Base-by-base conservation (phyloP, 2,113 vertebrate genomes). In the Percina caprodes region DNA sequence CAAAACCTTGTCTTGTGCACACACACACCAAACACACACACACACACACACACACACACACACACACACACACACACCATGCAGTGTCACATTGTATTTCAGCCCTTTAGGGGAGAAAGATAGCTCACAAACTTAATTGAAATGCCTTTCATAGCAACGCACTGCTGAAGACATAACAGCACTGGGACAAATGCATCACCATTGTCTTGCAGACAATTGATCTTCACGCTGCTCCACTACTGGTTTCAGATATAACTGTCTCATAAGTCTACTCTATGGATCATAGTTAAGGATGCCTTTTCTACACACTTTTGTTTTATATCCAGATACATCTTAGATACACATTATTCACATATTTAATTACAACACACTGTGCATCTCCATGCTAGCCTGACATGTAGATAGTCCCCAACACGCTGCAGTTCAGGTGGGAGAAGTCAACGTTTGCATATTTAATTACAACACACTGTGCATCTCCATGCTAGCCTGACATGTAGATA, bases 31-130 rank as follows among this genome's bases (percentile, higher is more conserved):
- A 6, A 39, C 35, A 39, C 35, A 39, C 35, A 39, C 35, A 39
- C 35, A 39, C 21, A n/a, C n/a, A 45, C 39, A 33, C 26, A 59
- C 60, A 42, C 42, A 51, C 46, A 69, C 33, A 55, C 39, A 42
- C 10, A 42, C 39, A 11, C 39, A 42, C 39, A 42, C 16, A 46
- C 75, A 69, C 42, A 77, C 42, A 68, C 4, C 9, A 3, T 49
- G 61, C n/a, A 60, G 46, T 16, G 61, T 61, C 68, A 54, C 61
- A 48, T 16, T 77, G 21, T 68, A 24, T 67, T 77, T 54, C 24
- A 45, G 39, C 21, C 21, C 73, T 33, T 54, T 10, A 23, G n/a
- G n/a, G 2, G 55, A 69, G 52, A 56, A 48, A 52, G 30, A 54
- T 67, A 65, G 13, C 10, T 62, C 61, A 42, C 30, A 15, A 65